Conservation (phyloP, 2,797 vertebrate genomes). For the Cuniculus paca region DNA sequence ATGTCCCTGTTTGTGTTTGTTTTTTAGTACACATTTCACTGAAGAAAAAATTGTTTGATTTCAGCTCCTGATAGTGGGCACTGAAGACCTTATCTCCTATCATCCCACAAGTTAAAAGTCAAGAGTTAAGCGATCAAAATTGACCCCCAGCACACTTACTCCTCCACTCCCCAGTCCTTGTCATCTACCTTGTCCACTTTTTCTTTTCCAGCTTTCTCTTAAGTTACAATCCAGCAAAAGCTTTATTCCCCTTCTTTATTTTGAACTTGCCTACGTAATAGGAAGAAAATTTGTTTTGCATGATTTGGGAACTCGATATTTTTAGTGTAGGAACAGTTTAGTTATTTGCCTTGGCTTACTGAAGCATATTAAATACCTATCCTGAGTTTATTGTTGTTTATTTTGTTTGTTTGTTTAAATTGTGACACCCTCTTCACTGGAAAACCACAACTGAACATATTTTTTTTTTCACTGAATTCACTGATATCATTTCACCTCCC, state of each 20-base stretch:
- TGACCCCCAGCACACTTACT: too few relatives aligned
- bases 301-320: not conserved
- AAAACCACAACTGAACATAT: not conserved
- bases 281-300: too few relatives aligned
- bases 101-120: not conserved
- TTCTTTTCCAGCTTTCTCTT: not conserved
- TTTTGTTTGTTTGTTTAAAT: not conserved
- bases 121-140: not conserved
- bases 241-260: not conserved
- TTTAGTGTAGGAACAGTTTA: not conserved
- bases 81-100: too few relatives aligned
- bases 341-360: not conserved
- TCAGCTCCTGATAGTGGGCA: not conserved
- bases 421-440: not conserved
- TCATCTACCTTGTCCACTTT: accelerated
- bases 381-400: not conserved
- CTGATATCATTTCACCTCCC: not conserved
- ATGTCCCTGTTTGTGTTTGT: not conserved
- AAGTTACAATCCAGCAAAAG: not conserved
- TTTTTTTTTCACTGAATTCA: not conserved
- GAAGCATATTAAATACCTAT: not conserved
- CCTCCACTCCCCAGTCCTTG: accelerated
- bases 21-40: not conserved
- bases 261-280: not conserved
- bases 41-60: not conserved